These are phyloP conservation scores for Felis chaus DNA, from an alignment of 2,113 vertebrate genomes.

Conservation along the genomic window DNA sequence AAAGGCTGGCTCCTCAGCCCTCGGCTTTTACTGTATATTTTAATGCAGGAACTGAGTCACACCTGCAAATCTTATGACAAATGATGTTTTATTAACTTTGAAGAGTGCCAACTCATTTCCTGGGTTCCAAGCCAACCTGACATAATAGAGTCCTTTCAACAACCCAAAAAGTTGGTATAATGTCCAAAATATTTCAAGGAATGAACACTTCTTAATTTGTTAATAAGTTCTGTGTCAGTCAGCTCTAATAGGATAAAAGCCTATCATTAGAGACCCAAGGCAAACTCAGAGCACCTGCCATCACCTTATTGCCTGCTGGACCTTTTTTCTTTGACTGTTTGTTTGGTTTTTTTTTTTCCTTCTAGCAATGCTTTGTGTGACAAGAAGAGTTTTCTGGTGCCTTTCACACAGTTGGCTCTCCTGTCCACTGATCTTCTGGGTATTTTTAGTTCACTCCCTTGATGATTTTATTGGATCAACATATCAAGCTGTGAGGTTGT, in stretches of 20 bases:
- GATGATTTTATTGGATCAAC: slow-evolving; percentile 78
- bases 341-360: background rate
- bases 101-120: slow-evolving; percentile 85
- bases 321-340: slow-evolving; percentile 27
- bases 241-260: slow-evolving; percentile 88
- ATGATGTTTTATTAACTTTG: slow-evolving; percentile 90
- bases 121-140: slow-evolving; percentile 84
- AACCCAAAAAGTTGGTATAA: slow-evolving; percentile 83
- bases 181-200: slow-evolving; percentile 86
- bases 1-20: slow-evolving; percentile 63
- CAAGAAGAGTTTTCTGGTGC: slow-evolving; percentile 51
- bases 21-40: slow-evolving; percentile 70
- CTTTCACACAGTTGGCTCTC: slow-evolving; percentile 68
- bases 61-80: slow-evolving; percentile 90
- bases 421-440: slow-evolving; percentile 62
- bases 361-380: slow-evolving; percentile 67
- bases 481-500: slow-evolving; percentile 78
- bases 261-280: slow-evolving; percentile 76
- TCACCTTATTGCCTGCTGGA: slow-evolving; percentile 75
- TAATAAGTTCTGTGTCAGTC: slow-evolving; percentile 89
- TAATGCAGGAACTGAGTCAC: slow-evolving; percentile 86
- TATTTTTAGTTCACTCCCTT: slow-evolving; percentile 76
- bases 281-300: slow-evolving; percentile 81
- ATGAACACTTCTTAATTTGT: slow-evolving; percentile 86
- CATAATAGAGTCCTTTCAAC: slow-evolving; percentile 88